Evolutionary conservation across 2,113 vertebrate genomes (phyloP), one percentile per base, ranked within the genome.

Genomic region (Psittacula cyanocephala): DNA sequence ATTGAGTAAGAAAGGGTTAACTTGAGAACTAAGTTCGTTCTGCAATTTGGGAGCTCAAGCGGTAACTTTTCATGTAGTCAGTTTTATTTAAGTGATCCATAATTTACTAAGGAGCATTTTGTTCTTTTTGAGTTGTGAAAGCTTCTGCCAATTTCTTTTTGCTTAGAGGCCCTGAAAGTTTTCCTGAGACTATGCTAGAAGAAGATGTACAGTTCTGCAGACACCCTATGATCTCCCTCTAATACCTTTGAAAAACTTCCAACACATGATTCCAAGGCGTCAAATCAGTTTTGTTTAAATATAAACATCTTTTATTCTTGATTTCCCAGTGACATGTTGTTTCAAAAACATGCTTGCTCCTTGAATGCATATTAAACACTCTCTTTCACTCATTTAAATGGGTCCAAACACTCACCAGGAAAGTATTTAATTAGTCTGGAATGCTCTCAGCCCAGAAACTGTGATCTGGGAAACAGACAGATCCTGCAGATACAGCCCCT

Each of bases 211-310:
- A 53, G 74, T 97, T 96, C 77, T 78, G 55, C 18, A 87, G 82
- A 33, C 20, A 62, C 10, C 10, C 2, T 74, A 29, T 12, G 65
- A 52, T 17, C 19, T 65, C 86, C 44, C 79, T 57, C 35, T 53
- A 74, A 55, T 69, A 65, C 49, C 49, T 82, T 89, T 91, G 64
- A 88, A 81, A 96, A 96, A 25, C 17, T 63, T 95, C 64, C 79
- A 90, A 63, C 44, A 92, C 43, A 81, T 78, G 81, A 96, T 95
- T 97, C 85, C 78, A 88, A 93, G 62, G 31, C 37, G 11, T 84
- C 68, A 88, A 91, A 88, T 11, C 22, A 82, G 33, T 55, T 88
- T 95, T 96, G 55, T 93, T 78, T 53, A 88, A 93, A 81, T 70
- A 82, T 39, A 72, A 60, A 13, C 6, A 88, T 64, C 46, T 81